Percentiles rank a stretch among this genome's conserved stretches.
These are phyloP conservation scores for Choristoneura fumiferana DNA, from an alignment of 1,140 invertebrate species.

Conservation along the genomic window DNA sequence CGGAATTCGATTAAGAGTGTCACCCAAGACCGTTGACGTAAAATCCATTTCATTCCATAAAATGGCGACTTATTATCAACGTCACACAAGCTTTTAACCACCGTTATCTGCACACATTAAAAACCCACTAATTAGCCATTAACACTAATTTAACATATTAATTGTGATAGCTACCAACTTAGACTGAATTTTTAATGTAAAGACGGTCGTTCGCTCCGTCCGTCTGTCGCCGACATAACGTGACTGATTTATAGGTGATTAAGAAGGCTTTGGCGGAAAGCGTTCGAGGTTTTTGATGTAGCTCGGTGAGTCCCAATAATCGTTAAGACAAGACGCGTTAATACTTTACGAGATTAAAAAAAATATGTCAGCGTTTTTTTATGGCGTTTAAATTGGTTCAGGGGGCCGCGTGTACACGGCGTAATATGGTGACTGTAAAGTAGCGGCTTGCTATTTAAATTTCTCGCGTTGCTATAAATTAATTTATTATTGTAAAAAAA, in stretches of 20 bases:
- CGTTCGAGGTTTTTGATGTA: not conserved
- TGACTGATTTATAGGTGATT: conserved; percentile 11
- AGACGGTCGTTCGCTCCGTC: not conserved
- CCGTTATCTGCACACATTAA: conserved; percentile 9
- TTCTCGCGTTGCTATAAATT: not conserved
- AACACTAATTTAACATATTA: conserved; percentile 12
- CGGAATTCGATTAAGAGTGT: not conserved
- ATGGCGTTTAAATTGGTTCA: conserved; percentile 14
- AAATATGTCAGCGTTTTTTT: conserved; percentile 2
- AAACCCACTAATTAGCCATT: not conserved
- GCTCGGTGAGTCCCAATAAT: conserved; percentile 6
- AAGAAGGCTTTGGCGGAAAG: conserved; percentile 7
- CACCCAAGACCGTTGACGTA: not conserved
- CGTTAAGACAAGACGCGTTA: conserved; percentile 10
- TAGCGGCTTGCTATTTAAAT: not conserved
- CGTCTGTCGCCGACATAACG: not conserved
- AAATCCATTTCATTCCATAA: conserved; percentile 1
- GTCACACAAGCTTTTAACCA: conserved; percentile 6
- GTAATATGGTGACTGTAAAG: not conserved
- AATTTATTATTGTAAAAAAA: no score
- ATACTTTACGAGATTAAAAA: conserved; percentile 1
- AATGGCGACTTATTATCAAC: conserved; percentile 15
- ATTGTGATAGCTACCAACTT: not conserved
- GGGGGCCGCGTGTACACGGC: no score
- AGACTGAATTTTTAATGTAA: not conserved